These are phyloP conservation scores for Ceraclea dissimilis DNA, from an alignment of 2,888 invertebrate genomes.

Conservation along the genomic window DNA sequence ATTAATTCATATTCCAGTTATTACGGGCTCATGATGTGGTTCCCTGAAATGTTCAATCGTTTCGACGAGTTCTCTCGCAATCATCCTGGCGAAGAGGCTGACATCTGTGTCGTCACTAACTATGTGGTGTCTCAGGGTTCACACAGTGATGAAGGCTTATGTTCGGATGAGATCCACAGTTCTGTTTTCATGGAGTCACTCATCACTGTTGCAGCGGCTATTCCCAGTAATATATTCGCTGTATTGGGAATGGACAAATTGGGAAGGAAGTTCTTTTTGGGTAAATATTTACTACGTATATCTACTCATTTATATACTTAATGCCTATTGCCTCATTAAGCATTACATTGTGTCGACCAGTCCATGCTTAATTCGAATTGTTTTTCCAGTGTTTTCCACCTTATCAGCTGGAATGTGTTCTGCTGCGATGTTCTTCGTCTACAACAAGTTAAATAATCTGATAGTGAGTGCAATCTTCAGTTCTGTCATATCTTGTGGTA, in stretches of 20 bases:
- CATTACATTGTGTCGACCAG: not conserved
- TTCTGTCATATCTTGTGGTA: constrained; percentile 81
- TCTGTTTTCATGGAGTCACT: constrained; percentile 80
- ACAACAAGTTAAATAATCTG: constrained; percentile 74
- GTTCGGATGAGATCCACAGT: constrained; percentile 66
- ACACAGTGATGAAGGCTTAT: constrained; percentile 50
- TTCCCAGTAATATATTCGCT: constrained; percentile 79
- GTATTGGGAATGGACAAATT: constrained; percentile 78
- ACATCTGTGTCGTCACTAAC: constrained; percentile 69
- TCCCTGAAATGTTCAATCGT: constrained; percentile 88
- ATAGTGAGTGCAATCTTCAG: constrained; percentile 80
- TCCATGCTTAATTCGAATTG: not conserved
- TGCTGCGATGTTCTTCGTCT: constrained; percentile 77
- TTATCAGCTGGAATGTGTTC: constrained; percentile 78
- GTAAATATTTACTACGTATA: constrained; percentile 37
- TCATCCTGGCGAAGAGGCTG: constrained; percentile 58
- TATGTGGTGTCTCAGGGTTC: constrained; percentile 65
- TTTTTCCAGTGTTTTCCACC: constrained; percentile 68
- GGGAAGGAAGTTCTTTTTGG: constrained; percentile 77
- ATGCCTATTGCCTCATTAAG: no score
- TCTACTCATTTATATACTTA: no score
- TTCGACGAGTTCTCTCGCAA: constrained; percentile 71
- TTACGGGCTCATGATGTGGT: constrained; percentile 96
- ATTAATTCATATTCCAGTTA: constrained; percentile 59
- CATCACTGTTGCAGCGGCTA: constrained; percentile 78